These are phyloP conservation scores for Anthoptus insignis DNA, from an alignment of 2,888 invertebrate species.

Conservation along the genomic window DNA sequence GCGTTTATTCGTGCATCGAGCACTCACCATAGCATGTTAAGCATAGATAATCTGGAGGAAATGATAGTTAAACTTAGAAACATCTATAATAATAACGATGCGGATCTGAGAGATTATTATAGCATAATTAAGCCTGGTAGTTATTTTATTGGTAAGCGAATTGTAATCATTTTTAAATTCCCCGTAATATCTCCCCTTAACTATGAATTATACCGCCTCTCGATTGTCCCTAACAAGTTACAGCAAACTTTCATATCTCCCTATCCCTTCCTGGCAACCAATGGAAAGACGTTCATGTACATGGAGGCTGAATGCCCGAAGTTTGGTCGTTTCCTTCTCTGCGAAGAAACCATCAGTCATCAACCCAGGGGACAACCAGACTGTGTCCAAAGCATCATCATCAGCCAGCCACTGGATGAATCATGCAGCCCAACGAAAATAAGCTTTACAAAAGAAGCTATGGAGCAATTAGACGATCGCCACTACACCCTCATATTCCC, in stretches of 20 bases:
- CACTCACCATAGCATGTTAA: conserved; percentile 37
- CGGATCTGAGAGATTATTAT: not conserved
- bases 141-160: not conserved
- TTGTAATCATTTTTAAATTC: conserved; percentile 9
- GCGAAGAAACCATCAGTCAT: conserved; percentile 30
- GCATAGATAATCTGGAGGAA: not conserved
- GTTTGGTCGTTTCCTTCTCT: conserved; percentile 38
- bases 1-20: conserved; percentile 38
- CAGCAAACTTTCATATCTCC: conserved; percentile 42
- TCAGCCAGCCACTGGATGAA: conserved; percentile 40
- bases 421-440: conserved; percentile 43
- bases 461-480: conserved; percentile 39
- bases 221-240: conserved; percentile 42
- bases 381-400: conserved; percentile 39
- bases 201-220: conserved; percentile 38
- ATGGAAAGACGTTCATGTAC: conserved; percentile 42
- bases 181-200: conserved; percentile 15
- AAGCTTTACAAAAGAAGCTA: conserved; percentile 24
- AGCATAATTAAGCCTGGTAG: not conserved
- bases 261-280: conserved; percentile 47
- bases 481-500: conserved; percentile 41
- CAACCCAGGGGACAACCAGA: conserved; percentile 34
- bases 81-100: not conserved
- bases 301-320: conserved; percentile 52
- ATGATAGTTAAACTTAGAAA: conserved; percentile 22